Conservation (phyloP, 2,888 invertebrate species). For the Epinotia ramella region DNA sequence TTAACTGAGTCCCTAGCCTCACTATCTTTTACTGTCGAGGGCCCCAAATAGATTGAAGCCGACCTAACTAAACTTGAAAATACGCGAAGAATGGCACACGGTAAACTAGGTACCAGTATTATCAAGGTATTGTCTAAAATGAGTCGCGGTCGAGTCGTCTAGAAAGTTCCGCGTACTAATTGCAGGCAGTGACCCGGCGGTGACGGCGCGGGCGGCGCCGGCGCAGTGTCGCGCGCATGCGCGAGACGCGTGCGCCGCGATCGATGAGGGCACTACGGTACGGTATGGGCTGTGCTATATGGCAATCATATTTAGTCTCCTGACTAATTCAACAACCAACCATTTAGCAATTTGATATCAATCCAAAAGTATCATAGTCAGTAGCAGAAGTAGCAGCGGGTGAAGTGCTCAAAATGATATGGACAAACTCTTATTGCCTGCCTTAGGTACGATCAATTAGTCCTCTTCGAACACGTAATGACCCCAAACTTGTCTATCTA, state of each 20-base stretch:
- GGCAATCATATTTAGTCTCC: no score
- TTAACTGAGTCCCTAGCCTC: neutral
- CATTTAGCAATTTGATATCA: no score
- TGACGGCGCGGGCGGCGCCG: constrained; percentile 10
- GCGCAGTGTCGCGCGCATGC: constrained; percentile 15
- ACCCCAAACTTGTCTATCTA: no score
- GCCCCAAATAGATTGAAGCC: neutral
- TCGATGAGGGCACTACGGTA: neutral
- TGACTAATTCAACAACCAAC: no score
- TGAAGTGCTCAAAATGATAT: no score
- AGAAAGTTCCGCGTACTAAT: constrained; percentile 30
- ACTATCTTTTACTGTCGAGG: neutral
- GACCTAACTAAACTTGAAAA: neutral
- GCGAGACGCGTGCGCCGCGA: constrained; percentile 9
- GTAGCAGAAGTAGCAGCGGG: no score
- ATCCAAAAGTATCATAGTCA: no score
- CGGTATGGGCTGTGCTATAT: no score
- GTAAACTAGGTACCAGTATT: neutral
- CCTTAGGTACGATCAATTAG: no score
- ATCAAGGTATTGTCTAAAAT: neutral
- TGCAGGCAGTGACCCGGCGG: constrained; percentile 24
- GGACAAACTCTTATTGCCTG: no score
- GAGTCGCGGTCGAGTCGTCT: neutral
- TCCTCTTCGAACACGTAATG: no score
- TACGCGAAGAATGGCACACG: neutral